phyloP scores from a whole-genome alignment of 2,113 vertebrate species.

The Quiscalus mexicanus region DNA sequence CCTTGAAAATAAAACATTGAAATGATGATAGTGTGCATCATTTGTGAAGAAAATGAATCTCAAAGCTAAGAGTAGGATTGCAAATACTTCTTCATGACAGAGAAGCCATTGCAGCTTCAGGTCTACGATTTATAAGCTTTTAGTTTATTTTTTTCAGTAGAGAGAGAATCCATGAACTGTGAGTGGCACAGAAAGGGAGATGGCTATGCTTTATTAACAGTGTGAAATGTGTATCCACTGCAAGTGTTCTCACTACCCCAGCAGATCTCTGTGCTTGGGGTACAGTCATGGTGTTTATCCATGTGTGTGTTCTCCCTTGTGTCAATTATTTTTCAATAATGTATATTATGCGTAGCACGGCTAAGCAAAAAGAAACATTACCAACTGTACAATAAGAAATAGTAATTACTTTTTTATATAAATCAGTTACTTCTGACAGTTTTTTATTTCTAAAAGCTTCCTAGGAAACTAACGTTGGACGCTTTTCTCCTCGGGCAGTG shows the following conservation, averaged over 20 bases:
- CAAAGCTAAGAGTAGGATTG: neutral
- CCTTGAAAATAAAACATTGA: neutral
- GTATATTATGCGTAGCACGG: rapidly evolving
- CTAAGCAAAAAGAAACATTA: neutral
- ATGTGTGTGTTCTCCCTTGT: neutral
- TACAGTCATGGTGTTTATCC: neutral
- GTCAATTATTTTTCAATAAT: neutral
- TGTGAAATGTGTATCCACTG: rapidly evolving
- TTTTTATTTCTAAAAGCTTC: neutral
- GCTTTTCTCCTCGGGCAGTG: rapidly evolving
- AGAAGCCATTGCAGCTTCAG: neutral
- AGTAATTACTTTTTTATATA: neutral
- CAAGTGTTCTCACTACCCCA: too few relatives aligned
- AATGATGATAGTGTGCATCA: rapidly evolving
- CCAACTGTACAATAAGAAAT: neutral
- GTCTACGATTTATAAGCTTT: neutral
- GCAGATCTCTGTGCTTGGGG: neutral
- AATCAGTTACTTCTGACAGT: neutral
- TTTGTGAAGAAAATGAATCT: neutral
- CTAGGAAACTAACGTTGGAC: neutral
- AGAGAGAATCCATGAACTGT: rapidly evolving
- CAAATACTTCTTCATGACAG: neutral
- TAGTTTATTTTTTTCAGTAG: neutral
- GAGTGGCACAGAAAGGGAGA: rapidly evolving
- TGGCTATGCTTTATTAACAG: rapidly evolving